A percentile compares a stretch with the other conserved stretches of the same genome.
These are phyloP conservation scores for Euborellia annulipes DNA, from an alignment of 1,140 invertebrate species.

Conservation along the genomic window DNA sequence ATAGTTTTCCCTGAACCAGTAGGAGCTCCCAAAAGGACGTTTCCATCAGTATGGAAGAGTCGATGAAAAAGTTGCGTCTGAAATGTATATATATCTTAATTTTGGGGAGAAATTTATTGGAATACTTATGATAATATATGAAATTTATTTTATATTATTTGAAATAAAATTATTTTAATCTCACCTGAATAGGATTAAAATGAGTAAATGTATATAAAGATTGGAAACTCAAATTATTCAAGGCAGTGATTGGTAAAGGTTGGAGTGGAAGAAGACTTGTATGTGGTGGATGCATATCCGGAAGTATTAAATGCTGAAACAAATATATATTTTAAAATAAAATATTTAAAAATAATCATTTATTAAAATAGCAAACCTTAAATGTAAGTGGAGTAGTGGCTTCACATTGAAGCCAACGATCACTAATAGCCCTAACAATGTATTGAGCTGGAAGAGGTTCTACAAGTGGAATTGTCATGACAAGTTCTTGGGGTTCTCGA, in stretches of 20 bases:
- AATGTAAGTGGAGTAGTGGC: constrained; percentile 62
- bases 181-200: constrained; percentile 77
- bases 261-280: constrained; percentile 83
- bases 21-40: constrained; percentile 89
- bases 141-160: too few species aligned
- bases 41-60: constrained; percentile 88
- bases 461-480: constrained; percentile 90
- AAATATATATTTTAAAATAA: too few species aligned
- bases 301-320: constrained; percentile 69
- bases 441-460: constrained; percentile 88
- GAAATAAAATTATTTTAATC: too few species aligned
- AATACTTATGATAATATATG: too few species aligned
- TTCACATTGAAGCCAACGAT: constrained; percentile 79
- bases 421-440: constrained; percentile 71
- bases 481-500: constrained; percentile 62
- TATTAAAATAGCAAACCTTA: too few species aligned
- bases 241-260: constrained; percentile 69
- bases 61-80: constrained; percentile 96
- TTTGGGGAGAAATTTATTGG: too few species aligned
- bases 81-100: too few species aligned
- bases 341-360: too few species aligned
- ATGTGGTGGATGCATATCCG: constrained; percentile 82
- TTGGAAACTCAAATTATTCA: constrained; percentile 64
- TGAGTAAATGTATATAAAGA: constrained; percentile 80
- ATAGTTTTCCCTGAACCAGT: constrained; percentile 99